These are phyloP conservation scores for Platorchestia sp. DNA, from an alignment of 1,140 invertebrate species.

Conservation along the genomic window DNA sequence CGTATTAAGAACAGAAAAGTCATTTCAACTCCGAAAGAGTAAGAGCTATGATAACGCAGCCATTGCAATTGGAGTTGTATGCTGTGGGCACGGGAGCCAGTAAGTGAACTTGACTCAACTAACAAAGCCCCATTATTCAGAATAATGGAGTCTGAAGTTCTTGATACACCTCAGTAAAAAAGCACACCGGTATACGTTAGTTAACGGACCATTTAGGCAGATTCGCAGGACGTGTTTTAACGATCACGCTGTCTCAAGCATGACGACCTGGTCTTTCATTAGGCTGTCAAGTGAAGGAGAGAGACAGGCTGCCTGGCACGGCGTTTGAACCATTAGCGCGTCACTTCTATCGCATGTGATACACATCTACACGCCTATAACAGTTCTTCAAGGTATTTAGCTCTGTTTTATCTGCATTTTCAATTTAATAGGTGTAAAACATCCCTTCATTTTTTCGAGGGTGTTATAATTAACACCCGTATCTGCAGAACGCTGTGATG, in stretches of 20 bases:
- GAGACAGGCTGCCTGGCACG: not conserved
- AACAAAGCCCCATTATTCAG: not conserved
- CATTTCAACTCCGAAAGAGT: not conserved
- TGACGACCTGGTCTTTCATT: not conserved
- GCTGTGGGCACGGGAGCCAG: not conserved
- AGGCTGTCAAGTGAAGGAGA: not conserved
- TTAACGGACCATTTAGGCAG: not conserved
- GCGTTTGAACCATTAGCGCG: not conserved
- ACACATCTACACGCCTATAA: not conserved
- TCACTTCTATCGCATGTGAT: not conserved
- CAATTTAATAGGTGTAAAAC: too few species aligned
- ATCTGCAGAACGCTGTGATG: not conserved
- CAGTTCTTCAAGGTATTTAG: not conserved
- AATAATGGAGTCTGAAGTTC: too few species aligned
- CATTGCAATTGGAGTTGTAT: not conserved
- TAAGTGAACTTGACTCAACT: not conserved
- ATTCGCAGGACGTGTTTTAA: not conserved
- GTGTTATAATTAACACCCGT: not conserved
- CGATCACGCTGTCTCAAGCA: not conserved
- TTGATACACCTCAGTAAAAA: not conserved
- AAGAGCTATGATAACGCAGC: not conserved
- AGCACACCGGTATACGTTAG: not conserved
- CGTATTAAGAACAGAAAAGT: not conserved
- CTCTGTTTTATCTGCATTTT: not conserved
- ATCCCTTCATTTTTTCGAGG: too few species aligned